phyloP scores from a whole-genome alignment of 2,888 invertebrate species.

The Lasioglossum calceatum region DNA sequence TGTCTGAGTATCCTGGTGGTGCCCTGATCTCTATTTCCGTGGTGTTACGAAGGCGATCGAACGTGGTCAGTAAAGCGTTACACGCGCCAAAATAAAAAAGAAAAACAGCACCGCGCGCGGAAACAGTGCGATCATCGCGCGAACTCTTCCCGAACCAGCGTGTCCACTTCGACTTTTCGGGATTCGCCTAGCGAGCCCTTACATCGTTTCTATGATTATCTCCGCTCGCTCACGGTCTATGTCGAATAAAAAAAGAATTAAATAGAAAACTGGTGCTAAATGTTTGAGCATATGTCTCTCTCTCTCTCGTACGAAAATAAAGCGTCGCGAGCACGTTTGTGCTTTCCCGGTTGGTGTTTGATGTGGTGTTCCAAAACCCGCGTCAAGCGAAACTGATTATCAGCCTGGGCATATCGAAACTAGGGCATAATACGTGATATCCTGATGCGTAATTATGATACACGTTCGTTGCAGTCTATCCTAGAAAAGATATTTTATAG shows the following conservation, averaged over 20 bases:
- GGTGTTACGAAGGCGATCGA: slow-evolving; percentile 57
- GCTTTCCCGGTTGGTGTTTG: neutral
- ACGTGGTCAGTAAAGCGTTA: slow-evolving; percentile 55
- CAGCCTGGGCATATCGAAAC: slow-evolving; percentile 53
- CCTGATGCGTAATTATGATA: slow-evolving; percentile 66
- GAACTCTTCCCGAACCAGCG: slow-evolving; percentile 31
- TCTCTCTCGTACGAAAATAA: slow-evolving; percentile 66
- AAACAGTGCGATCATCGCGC: slow-evolving; percentile 50
- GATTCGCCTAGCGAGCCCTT: slow-evolving; percentile 14
- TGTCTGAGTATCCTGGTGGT: slow-evolving; percentile 32
- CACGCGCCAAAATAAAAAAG: slow-evolving; percentile 63
- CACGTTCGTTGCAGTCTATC: slow-evolving; percentile 65
- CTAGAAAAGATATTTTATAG: slow-evolving; percentile 77
- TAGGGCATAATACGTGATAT: slow-evolving; percentile 56
- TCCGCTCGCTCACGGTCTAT: slow-evolving; percentile 26
- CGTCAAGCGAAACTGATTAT: slow-evolving; percentile 51
- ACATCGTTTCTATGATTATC: neutral
- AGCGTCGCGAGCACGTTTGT: slow-evolving; percentile 48
- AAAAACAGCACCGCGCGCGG: slow-evolving; percentile 68
- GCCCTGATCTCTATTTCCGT: slow-evolving; percentile 43
- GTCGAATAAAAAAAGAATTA: slow-evolving; percentile 60
- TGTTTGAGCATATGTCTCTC: slow-evolving; percentile 57
- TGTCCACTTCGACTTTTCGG: neutral
- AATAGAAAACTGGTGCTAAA: slow-evolving; percentile 66
- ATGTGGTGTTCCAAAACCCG: slow-evolving; percentile 2